These are phyloP conservation scores for Melanotaenia duboulayi DNA, from an alignment of 2,113 vertebrate genomes.

Conservation along the genomic window DNA sequence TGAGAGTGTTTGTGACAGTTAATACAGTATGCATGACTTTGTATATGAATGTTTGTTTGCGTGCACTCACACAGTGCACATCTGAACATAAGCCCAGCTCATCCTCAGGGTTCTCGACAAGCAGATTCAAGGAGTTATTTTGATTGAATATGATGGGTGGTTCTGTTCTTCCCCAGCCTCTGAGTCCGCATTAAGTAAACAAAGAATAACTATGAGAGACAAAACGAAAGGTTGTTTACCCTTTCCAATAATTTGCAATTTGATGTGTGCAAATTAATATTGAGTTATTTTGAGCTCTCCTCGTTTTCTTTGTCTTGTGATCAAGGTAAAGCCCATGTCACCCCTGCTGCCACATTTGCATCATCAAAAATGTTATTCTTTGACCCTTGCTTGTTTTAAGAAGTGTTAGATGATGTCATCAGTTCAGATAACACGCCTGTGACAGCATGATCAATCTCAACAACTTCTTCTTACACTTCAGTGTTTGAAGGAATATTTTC, in stretches of 20 bases:
- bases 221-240: background rate
- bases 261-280: background rate
- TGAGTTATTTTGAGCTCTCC: background rate
- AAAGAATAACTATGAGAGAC: background rate
- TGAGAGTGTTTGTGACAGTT: constrained; percentile 24
- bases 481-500: background rate
- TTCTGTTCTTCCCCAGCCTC: constrained; percentile 9
- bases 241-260: background rate
- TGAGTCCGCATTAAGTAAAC: constrained; percentile 7
- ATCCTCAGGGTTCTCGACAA: constrained; percentile 21
- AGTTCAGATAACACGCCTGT: background rate
- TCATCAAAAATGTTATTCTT: background rate
- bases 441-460: background rate
- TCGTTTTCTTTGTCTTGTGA: background rate
- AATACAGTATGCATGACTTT: constrained; percentile 25
- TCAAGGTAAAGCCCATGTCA: background rate
- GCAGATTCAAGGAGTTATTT: constrained; percentile 20
- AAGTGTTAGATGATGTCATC: background rate
- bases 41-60: background rate
- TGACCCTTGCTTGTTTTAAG: background rate
- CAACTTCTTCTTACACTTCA: background rate
- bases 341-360: background rate
- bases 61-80: constrained; percentile 2
- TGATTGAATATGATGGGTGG: constrained; percentile 35
- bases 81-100: constrained; percentile 31